Conservation (phyloP, 2,797 vertebrate genomes). For the Sibirionetta formosa region DNA sequence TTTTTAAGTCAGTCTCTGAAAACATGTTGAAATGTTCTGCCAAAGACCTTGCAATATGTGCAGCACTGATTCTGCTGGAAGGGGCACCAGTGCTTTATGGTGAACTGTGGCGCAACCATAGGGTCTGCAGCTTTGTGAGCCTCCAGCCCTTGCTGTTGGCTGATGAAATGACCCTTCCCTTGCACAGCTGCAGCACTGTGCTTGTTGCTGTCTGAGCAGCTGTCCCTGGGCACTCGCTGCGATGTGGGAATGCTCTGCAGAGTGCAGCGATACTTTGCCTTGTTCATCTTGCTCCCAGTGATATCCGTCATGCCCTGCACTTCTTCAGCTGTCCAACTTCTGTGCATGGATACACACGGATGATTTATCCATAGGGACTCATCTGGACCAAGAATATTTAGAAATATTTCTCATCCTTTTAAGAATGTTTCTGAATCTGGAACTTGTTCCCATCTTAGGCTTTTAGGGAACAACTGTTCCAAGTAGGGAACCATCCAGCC, state of each 20-base stretch:
- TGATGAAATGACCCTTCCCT: conserved; percentile 10
- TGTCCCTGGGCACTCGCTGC: neutral
- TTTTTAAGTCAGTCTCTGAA: neutral
- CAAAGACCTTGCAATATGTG: neutral
- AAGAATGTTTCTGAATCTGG: neutral
- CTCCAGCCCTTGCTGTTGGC: neutral
- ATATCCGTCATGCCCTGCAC: neutral
- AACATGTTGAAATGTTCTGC: neutral
- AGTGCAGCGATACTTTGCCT: neutral
- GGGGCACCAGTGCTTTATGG: neutral
- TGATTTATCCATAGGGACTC: neutral
- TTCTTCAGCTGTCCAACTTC: neutral
- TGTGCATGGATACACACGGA: neutral
- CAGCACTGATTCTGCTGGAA: neutral
- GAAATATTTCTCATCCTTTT: accelerated
- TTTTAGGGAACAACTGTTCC: neutral
- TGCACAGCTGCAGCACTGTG: neutral
- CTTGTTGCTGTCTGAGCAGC: neutral
- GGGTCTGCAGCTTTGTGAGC: neutral
- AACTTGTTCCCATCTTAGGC: neutral
- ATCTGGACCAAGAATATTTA: neutral
- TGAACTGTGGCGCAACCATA: neutral
- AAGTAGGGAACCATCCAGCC: neutral
- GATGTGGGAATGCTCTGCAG: neutral
- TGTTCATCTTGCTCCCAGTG: neutral